Conservation (phyloP, 2,888 invertebrate species). For the Mythimna loreyi region DNA sequence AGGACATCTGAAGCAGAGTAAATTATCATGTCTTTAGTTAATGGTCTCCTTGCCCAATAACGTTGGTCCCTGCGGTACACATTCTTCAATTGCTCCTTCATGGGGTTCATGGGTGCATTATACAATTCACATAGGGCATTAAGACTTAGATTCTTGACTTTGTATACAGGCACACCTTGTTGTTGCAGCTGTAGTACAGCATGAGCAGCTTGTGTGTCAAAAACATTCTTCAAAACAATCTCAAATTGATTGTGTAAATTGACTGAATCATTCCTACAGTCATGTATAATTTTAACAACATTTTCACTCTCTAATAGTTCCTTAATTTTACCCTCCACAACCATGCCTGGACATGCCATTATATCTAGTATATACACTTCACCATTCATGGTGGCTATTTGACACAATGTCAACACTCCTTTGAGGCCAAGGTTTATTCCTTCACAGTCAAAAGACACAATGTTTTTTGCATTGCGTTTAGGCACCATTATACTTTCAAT, state of each 20-base stretch:
- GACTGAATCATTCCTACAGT: slow-evolving; percentile 97
- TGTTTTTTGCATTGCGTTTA: slow-evolving; percentile 89
- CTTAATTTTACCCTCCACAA: slow-evolving; percentile 94
- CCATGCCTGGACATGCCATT: slow-evolving; percentile 95
- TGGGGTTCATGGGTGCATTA: slow-evolving; percentile 96
- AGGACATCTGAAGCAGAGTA: slow-evolving; percentile 97
- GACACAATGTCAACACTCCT: slow-evolving; percentile 96
- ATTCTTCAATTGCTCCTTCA: slow-evolving; percentile 97
- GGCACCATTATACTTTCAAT: slow-evolving; percentile 93
- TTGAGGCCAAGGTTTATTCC: slow-evolving; percentile 97
- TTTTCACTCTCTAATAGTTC: slow-evolving; percentile 95
- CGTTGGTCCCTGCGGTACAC: slow-evolving; percentile 96
- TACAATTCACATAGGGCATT: slow-evolving; percentile 97
- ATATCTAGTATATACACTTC: slow-evolving; percentile 97
- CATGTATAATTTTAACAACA: slow-evolving; percentile 97
- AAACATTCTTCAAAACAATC: slow-evolving; percentile 95
- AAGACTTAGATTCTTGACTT: slow-evolving; percentile 97
- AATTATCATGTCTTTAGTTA: slow-evolving; percentile 97
- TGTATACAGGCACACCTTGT: slow-evolving; percentile 97
- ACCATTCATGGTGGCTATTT: slow-evolving; percentile 95
- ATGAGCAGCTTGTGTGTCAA: slow-evolving; percentile 98
- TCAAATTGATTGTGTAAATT: slow-evolving; percentile 97
- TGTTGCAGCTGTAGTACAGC: slow-evolving; percentile 97
- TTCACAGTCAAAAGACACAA: slow-evolving; percentile 97
- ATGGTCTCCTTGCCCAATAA: slow-evolving; percentile 97